Evolutionary conservation across 2,113 vertebrate genomes (phyloP).

Genomic region (Brevimyrus niger): DNA sequence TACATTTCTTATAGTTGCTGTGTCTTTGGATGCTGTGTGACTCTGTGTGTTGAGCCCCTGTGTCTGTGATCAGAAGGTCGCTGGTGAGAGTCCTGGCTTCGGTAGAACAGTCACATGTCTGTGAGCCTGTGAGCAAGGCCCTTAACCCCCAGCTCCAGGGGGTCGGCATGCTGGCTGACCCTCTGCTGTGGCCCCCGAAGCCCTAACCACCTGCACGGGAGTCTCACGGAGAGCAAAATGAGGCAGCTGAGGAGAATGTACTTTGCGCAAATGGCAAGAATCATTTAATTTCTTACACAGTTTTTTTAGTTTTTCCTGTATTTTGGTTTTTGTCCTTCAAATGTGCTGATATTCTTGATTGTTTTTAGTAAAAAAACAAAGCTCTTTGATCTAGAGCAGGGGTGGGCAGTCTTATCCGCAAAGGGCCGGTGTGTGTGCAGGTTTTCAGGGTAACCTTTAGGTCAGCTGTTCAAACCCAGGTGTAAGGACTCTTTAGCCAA

Average conservation of each 20-base stretch:
- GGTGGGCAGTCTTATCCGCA: background rate
- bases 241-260: background rate
- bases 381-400: background rate
- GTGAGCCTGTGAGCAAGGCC: background rate
- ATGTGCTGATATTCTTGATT: background rate
- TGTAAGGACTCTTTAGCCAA: background rate
- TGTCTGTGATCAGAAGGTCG: background rate
- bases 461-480: background rate
- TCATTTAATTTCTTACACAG: background rate
- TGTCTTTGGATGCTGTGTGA: background rate
- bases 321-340: background rate
- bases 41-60: background rate
- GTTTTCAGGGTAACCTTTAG: background rate
- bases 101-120: background rate
- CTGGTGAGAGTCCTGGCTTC: background rate
- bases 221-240: background rate
- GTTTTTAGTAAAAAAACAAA: background rate
- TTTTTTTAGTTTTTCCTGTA: background rate
- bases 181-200: background rate
- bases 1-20: background rate
- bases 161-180: background rate
- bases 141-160: background rate
- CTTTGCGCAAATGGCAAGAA: background rate
- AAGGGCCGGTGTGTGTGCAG: background rate
- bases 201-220: background rate